Base-by-base conservation (phyloP, 2,113 vertebrate genomes). In the Apus apus region DNA sequence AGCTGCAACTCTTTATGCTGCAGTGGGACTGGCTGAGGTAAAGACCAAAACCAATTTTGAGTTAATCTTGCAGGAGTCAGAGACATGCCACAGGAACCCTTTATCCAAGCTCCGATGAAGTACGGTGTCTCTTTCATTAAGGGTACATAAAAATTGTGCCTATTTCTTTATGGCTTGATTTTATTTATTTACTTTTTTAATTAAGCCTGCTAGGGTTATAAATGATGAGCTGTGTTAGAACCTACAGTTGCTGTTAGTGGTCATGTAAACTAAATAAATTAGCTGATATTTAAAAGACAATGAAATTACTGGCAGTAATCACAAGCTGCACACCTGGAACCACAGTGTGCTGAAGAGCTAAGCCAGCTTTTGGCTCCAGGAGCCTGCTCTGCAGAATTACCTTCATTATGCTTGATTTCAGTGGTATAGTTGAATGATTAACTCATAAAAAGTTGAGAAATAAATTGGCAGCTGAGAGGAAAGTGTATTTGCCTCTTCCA, bases 281-380 rank as follows among this genome's bases (percentile, higher is more conserved):
- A 85, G 56, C 74, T 93, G 85, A 34, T 90, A 64, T 53, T 90
- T 89, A 75, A 91, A 85, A 93, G 90, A n/a, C 73, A 53, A 22
- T 85, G 43, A 70, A 3, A 46, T 73, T 73, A 54, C 23, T 80
- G 71, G 22, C 75, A 62, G 46, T 56, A 68, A 32, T 84, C 0
- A 0, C n/a, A 74, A 62, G 72, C 68, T 93, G 51, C 60, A 66
- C 83, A 77, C 88, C 64, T 94, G 90, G 88, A 88, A 71, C 30
- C 9, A n/a, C 29, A 14, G 45, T 83, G 29, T 64, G 51, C 72
- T 90, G 68, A 66, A 86, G 65, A 80, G 11, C 43, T 64, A 34
- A 72, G 38, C 38, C 57, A 88, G 48, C n/a, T 80, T 66, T 77
- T 85, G 72, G 46, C 72, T 90, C 7, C 43, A 30, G 74, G 50